phyloP scores from a whole-genome alignment of 2,797 vertebrate genomes.

The Tachyglossus aculeatus region DNA sequence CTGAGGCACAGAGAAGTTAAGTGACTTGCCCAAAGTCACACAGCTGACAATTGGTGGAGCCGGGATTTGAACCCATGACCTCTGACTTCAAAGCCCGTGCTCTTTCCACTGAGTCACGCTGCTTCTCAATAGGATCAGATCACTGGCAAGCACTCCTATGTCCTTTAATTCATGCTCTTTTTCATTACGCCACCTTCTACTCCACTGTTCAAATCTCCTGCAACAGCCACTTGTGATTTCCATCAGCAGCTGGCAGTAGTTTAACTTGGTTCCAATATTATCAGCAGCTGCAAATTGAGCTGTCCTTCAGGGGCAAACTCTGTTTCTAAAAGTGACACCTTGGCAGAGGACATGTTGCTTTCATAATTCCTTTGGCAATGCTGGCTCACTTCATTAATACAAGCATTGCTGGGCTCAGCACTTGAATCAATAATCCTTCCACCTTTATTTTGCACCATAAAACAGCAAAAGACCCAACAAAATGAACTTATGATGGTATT shows the following conservation, averaged over 20 bases:
- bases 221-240: constrained; percentile 46
- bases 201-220: constrained; percentile 55
- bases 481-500: too few species aligned
- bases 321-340: constrained; percentile 69
- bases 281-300: constrained; percentile 74
- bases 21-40: too few species aligned
- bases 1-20: too few species aligned
- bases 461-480: too few species aligned
- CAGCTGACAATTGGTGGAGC: too few species aligned
- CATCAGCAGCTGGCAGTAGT: constrained; percentile 65
- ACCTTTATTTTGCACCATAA: too few species aligned
- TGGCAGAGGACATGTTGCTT: constrained; percentile 57
- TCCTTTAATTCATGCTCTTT: constrained; percentile 50
- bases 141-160: constrained; percentile 26
- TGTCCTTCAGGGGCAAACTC: constrained; percentile 72
- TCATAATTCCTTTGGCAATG: constrained; percentile 67
- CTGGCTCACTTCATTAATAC: constrained; percentile 70
- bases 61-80: too few species aligned
- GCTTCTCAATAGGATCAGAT: constrained; percentile 37
- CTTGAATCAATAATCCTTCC: constrained; percentile 24
- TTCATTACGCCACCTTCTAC: constrained; percentile 41
- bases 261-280: constrained; percentile 63
- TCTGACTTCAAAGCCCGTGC: too few species aligned
- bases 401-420: constrained; percentile 68
- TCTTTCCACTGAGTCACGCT: too few species aligned